Evolutionary conservation across 2,888 invertebrate species (phyloP).

Genomic region (Alsophila aescularia): DNA sequence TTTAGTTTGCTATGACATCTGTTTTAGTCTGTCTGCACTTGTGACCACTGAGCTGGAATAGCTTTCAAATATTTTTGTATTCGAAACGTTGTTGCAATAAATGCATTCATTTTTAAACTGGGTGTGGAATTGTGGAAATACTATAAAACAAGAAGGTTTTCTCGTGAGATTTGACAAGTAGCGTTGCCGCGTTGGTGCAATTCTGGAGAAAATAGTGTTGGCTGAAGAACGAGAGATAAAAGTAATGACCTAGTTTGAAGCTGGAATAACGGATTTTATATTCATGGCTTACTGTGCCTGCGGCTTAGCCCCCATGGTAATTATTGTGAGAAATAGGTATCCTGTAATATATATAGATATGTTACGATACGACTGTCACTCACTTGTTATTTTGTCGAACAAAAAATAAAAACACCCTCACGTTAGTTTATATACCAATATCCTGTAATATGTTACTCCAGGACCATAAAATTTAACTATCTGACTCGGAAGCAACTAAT

Average conservation of each 20-base stretch:
- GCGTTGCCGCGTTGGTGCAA: constrained; percentile 9
- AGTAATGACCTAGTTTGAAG: constrained; percentile 33
- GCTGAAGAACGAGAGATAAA: constrained; percentile 25
- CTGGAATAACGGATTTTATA: constrained; percentile 33
- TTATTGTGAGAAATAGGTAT: no score
- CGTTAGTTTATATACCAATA: no score
- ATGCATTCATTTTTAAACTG: background rate
- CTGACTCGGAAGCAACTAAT: no score
- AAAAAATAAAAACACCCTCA: no score
- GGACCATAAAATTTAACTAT: no score
- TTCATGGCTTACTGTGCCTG: constrained; percentile 38
- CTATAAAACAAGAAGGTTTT: constrained; percentile 15
- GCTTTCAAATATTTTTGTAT: constrained; percentile 30
- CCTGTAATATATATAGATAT: no score
- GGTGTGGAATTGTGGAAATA: background rate
- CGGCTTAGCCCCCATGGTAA: constrained; percentile 16
- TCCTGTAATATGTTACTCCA: no score
- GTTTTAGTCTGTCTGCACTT: constrained; percentile 31
- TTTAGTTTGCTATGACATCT: constrained; percentile 34
- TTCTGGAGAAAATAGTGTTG: constrained; percentile 22
- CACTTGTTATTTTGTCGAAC: no score
- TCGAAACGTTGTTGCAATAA: background rate
- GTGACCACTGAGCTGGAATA: constrained; percentile 35
- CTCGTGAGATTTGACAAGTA: constrained; percentile 21
- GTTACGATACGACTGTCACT: no score